Evolutionary conservation across 2,113 vertebrate species (phyloP).

Genomic region (Cettia cetti): DNA sequence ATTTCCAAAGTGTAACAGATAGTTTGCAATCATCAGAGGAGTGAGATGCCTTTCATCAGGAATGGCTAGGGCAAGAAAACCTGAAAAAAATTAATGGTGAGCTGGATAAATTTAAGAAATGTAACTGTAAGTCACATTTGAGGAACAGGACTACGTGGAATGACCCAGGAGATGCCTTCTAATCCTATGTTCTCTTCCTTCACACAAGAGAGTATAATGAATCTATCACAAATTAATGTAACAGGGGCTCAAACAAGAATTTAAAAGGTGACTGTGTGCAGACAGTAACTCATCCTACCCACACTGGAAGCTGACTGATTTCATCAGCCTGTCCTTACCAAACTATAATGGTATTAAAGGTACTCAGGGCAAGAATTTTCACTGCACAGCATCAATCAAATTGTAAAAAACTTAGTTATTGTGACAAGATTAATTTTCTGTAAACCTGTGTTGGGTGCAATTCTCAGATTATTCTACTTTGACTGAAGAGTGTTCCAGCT

Average conservation of each 20-base stretch:
- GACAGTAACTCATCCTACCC: not conserved
- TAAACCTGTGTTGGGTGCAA: not conserved
- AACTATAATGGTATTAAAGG: not conserved
- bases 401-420: not conserved
- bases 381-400: not conserved
- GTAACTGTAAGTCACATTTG: not conserved
- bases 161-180: not conserved
- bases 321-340: not conserved
- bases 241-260: not conserved
- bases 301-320: not conserved
- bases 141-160: not conserved
- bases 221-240: not conserved
- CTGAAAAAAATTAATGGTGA: not conserved
- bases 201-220: not conserved
- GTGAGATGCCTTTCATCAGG: not conserved
- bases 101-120: not conserved
- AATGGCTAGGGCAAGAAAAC: not conserved
- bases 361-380: not conserved
- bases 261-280: not conserved
- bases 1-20: not conserved
- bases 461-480: not conserved
- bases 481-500: not conserved
- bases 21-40: not conserved
- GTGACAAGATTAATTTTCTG: not conserved
- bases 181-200: not conserved